Base-by-base conservation (phyloP, 2,888 invertebrate genomes). In the Megalurothrips usitatus region DNA sequence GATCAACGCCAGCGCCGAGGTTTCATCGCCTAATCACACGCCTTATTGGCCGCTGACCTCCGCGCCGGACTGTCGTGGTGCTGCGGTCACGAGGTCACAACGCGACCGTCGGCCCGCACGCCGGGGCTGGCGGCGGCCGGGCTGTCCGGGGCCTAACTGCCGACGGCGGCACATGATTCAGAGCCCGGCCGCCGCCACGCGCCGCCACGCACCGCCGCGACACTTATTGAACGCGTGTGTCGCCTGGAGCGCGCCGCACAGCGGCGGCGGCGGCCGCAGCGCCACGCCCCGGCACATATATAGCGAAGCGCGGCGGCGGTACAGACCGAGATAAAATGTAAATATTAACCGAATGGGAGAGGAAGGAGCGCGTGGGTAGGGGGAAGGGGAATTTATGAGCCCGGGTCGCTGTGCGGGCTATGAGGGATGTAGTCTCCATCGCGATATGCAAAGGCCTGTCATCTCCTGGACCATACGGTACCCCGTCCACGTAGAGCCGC, bases 371-470 rank as follows among this genome's bases (percentile, higher is more conserved):
- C n/a, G n/a, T n/a, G n/a, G n/a, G 52, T 19, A 52, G 58, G 58
- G 58, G 58, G 8, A 11, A 17, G 58, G 14, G 14, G 58, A 58
- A 58, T 58, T 58, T 58, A 58, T 14, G 58, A 58, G 52, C 10
- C 52, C 52, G 17, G 58, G 58, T n/a, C 58, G 6, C 58, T 52
- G 52, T 52, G 14, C 52, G 14, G 3, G 52, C 52, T 58, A 43
- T 43, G 68, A 68, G 68, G 23, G 68, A 68, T 68, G 68, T 68
- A 23, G 58, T 58, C n/a, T n/a, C n/a, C 58, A 58, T 58, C 58
- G 58, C 58, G 58, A 58, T 58, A 58, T 58, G 58, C 58, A 58
- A 58, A 58, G 58, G 58, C 19, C n/a, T 58, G 58, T 58, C 58
- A n/a, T 19, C 58, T 58, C 58, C 11, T 6, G 34, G 34, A 43